A percentile compares a stretch with the other conserved stretches of the same genome.
phyloP scores from a whole-genome alignment of 2,113 vertebrate genomes.

The Stigmatopora argus region DNA sequence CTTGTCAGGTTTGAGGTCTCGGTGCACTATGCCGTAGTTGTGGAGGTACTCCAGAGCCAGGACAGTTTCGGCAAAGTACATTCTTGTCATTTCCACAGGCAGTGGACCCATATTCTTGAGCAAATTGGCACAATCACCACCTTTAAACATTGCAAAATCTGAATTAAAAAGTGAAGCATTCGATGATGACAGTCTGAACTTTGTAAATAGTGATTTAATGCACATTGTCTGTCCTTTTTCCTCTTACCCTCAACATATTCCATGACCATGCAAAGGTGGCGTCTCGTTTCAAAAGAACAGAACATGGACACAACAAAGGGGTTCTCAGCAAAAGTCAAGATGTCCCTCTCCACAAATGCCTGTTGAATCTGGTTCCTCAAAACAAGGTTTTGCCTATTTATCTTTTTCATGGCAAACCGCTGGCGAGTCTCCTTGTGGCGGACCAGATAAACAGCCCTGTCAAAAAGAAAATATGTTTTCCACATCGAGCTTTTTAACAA shows the following conservation, averaged over 20 bases:
- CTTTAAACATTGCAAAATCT: conserved; percentile 55
- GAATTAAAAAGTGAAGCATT: neutral
- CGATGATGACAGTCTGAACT: neutral
- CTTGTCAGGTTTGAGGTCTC: conserved; percentile 99
- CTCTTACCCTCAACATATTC: conserved; percentile 95
- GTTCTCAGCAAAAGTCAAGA: conserved; percentile 95
- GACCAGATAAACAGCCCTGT: conserved; percentile 89
- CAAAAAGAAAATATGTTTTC: conserved; percentile 1
- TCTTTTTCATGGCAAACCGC: conserved; percentile 97
- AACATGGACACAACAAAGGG: conserved; percentile 98
- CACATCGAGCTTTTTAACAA: neutral
- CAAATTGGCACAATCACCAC: conserved; percentile 89
- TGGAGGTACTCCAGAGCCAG: conserved; percentile 92
- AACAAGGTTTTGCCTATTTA: conserved; percentile 95
- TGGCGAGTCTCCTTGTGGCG: conserved; percentile 89
- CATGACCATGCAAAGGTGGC: conserved; percentile 98
- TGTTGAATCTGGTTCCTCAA: conserved; percentile 98
- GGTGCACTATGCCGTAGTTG: conserved; percentile 94
- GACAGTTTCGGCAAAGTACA: conserved; percentile 97
- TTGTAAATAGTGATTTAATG: neutral
- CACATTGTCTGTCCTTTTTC: neutral
- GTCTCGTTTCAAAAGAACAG: conserved; percentile 92
- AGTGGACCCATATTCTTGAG: conserved; percentile 97
- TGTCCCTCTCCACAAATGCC: conserved; percentile 95
- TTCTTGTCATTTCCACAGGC: conserved; percentile 89